A percentile compares a stretch with the other conserved stretches of the same genome.
These are phyloP conservation scores for Drosophila sordidula DNA, from an alignment of 2,888 invertebrate species.

Conservation along the genomic window DNA sequence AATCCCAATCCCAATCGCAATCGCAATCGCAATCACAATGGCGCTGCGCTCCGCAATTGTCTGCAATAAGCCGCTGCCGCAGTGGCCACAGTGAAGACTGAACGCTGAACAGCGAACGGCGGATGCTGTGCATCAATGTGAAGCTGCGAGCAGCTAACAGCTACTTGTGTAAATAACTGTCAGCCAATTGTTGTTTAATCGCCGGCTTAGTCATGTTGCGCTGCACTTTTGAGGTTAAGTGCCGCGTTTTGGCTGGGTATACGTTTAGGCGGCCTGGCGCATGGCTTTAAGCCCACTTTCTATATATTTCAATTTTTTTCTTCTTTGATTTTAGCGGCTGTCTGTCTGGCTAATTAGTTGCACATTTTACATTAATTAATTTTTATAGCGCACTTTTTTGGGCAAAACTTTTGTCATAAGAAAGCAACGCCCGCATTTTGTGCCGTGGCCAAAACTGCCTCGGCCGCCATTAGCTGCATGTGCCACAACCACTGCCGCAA, in stretches of 20 bases:
- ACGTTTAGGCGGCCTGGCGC: not conserved
- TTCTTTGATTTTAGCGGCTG: slow-evolving; percentile 14
- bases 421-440: slow-evolving; percentile 60
- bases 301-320: not conserved
- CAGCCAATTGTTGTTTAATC: slow-evolving; percentile 81
- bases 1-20: slow-evolving; percentile 16
- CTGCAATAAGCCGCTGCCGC: slow-evolving; percentile 56
- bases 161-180: slow-evolving; percentile 80
- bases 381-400: slow-evolving; percentile 69
- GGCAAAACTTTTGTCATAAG: slow-evolving; percentile 80
- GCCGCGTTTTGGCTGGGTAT: slow-evolving; percentile 20
- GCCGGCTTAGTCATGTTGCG: slow-evolving; percentile 71
- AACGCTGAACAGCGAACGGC: slow-evolving; percentile 1
- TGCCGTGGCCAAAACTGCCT: slow-evolving; percentile 24
- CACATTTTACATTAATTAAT: slow-evolving; percentile 81
- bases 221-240: slow-evolving; percentile 72
- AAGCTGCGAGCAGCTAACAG: slow-evolving; percentile 42
- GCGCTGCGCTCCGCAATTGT: slow-evolving; percentile 41
- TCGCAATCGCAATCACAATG: slow-evolving; percentile 55
- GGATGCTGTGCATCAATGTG: slow-evolving; percentile 41
- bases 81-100: slow-evolving; percentile 26
- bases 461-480: slow-evolving; percentile 69
- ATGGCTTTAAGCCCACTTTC: slow-evolving; percentile 4
- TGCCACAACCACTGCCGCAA: slow-evolving; percentile 29
- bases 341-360: slow-evolving; percentile 70